phyloP scores from a whole-genome alignment of 2,888 invertebrate species.

The Fragum sueziense region DNA sequence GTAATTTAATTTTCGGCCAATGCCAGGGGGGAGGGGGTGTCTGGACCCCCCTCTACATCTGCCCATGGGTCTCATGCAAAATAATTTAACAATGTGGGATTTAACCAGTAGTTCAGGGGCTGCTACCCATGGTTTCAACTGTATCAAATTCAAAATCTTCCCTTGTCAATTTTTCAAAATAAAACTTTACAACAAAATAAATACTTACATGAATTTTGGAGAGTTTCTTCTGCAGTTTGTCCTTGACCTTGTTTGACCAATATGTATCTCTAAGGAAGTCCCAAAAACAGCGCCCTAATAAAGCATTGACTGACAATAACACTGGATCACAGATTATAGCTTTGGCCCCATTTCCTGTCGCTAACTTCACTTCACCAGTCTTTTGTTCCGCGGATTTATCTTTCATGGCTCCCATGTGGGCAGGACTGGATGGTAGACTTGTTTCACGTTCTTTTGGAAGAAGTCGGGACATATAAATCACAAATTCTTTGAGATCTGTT shows the following conservation, averaged over 20 bases:
- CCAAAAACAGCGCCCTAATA: constrained; percentile 90
- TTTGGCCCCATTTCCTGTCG: constrained; percentile 30
- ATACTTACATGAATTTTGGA: constrained; percentile 90
- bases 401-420: constrained; percentile 27
- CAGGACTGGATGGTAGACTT: constrained; percentile 60
- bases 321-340: constrained; percentile 76
- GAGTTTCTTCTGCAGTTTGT: constrained; percentile 92
- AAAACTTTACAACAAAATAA: too few species aligned
- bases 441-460: constrained; percentile 70
- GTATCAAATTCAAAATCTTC: too few species aligned
- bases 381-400: constrained; percentile 40
- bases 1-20: too few species aligned
- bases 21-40: too few species aligned
- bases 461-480: constrained; percentile 77
- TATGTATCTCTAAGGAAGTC: constrained; percentile 90
- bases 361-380: constrained; percentile 28
- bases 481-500: constrained; percentile 69
- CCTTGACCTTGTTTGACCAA: constrained; percentile 88
- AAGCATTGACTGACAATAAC: constrained; percentile 86
- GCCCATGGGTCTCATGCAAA: too few species aligned
- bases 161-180: too few species aligned
- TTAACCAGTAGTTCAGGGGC: too few species aligned
- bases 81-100: too few species aligned
- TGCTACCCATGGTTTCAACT: too few species aligned
- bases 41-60: too few species aligned